Evolutionary conservation across 2,113 vertebrate genomes (phyloP), one percentile per base, ranked within the genome.

Genomic region (Pomatostomus ruficeps): DNA sequence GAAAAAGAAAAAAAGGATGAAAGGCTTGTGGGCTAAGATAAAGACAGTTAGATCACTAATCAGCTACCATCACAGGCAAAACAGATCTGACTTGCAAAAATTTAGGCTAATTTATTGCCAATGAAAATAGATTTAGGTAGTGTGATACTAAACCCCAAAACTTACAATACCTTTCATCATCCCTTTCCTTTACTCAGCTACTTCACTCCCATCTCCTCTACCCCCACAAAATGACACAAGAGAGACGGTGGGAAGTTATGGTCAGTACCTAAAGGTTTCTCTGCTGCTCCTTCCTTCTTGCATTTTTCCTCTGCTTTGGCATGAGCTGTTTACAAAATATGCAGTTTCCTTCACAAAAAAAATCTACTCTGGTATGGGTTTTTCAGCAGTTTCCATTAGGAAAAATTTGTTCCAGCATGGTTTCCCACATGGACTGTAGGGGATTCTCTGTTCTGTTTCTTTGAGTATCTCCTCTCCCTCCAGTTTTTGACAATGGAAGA

Each of bases 401-500:
- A 73, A 77, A 76, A 72, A 43, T 28, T 8, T 85, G 2, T 11
- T 85, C 20, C 31, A 43, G 17, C 6, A 9, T 66, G 12, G 6
- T 40, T 1, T 71, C 3, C 23, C 29, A 14, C 17, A 25, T 2
- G 4, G 8, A 5, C 8, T 71, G 5, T 13, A 70, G 9, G 4
- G 9, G 6, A 92, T n/a, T n/a, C 5, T 71, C 35, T 43, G 18
- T 24, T 74, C 40, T 9, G 1, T 11, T 86, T 20, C 21, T 63
- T 65, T 9, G 9, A 75, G 1, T 9, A 54, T 49, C 5, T 85
- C 21, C 21, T 85, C 12, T 8, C 14, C 14, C 4, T 45, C 21
- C 9, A 11, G 6, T 54, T 59, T 12, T 55, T 43, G 21, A 16
- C 19, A 43, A 29, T 4, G 14, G 14, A 8, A 35, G 46, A 52